Conservation (phyloP, 2,888 invertebrate species). For the Agriopis leucophaearia region DNA sequence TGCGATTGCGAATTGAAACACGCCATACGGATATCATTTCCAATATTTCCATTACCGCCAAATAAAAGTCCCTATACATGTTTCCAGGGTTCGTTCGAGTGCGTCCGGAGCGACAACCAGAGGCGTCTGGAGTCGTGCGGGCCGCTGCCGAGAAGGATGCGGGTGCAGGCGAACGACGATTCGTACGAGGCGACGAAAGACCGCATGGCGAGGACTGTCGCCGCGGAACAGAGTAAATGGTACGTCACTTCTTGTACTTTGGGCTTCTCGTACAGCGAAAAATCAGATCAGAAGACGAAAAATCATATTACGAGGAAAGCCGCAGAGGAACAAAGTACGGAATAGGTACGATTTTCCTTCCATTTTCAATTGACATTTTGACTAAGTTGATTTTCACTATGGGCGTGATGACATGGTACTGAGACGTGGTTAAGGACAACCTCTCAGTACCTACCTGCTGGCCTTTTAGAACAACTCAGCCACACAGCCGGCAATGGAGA, state of each 20-base stretch:
- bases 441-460: too few species aligned
- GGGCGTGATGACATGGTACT: too few species aligned
- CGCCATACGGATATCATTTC: background rate
- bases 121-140: constrained; percentile 93
- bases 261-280: background rate
- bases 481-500: too few species aligned
- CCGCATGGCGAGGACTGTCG: constrained; percentile 96
- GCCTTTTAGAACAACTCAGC: too few species aligned
- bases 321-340: background rate
- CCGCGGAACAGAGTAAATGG: constrained; percentile 97
- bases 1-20: too few species aligned
- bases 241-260: constrained; percentile 59
- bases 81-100: constrained; percentile 96
- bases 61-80: background rate
- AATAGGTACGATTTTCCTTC: too few species aligned
- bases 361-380: too few species aligned
- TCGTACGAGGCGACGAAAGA: constrained; percentile 97
- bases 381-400: too few species aligned
- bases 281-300: too few species aligned
- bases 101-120: constrained; percentile 88
- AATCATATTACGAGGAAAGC: background rate
- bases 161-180: constrained; percentile 98
- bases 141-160: constrained; percentile 94
- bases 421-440: too few species aligned
- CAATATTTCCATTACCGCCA: background rate